Percentiles rank a stretch among this genome's conserved stretches.
Conservation (phyloP, 2,113 vertebrate species). For the Apodemus speciosus region DNA sequence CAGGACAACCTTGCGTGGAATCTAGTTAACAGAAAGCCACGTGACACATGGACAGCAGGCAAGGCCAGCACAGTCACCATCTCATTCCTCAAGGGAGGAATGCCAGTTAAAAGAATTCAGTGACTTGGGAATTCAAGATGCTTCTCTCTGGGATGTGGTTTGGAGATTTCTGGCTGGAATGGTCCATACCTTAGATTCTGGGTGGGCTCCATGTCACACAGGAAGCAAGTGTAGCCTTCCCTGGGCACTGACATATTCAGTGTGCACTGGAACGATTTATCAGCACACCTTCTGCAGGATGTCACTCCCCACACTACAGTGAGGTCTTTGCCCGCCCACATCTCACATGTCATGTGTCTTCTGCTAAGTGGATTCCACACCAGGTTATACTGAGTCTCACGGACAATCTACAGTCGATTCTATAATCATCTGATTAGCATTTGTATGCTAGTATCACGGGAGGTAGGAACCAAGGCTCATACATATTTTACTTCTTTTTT, state of each 20-base stretch:
- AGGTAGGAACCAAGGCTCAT: background rate
- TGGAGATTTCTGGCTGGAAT: constrained; percentile 62
- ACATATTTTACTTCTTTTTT: accelerated
- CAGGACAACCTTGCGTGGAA: no score
- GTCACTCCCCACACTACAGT: background rate
- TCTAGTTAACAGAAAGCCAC: background rate
- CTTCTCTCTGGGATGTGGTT: constrained; percentile 56
- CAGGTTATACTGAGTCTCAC: background rate
- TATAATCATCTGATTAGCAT: background rate
- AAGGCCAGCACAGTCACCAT: no score
- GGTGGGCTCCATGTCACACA: constrained; percentile 13
- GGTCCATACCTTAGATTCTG: constrained; percentile 56
- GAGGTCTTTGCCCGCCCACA: background rate
- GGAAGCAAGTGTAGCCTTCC: no score
- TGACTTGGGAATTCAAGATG: background rate
- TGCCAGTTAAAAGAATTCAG: constrained; percentile 41
- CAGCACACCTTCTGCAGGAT: no score
- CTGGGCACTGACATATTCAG: no score
- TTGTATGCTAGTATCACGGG: background rate
- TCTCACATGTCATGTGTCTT: background rate
- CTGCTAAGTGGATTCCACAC: background rate
- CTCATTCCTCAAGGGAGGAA: background rate
- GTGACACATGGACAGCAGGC: no score
- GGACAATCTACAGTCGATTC: no score
- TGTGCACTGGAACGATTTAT: no score